Evolutionary conservation across 2,113 vertebrate genomes (phyloP), one percentile per base, ranked within the genome.

Genomic region (Triplophysa tibetana): DNA sequence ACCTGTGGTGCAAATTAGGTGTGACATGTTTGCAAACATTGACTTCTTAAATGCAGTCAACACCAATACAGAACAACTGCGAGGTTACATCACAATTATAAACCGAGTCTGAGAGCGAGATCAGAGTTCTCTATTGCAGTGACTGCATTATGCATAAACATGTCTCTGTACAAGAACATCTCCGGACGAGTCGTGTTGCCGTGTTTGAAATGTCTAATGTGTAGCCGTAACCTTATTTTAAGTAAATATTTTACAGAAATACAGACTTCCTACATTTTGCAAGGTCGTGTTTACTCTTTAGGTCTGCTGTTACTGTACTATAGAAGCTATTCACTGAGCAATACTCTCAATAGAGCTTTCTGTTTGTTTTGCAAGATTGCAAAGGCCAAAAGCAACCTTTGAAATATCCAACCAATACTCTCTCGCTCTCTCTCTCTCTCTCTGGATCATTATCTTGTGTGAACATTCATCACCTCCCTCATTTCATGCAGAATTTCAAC

Each of bases 381-480:
- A 50, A 58, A 26, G 73, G 3, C 21, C 50, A 58, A 43, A 78
- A 21, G 60, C 48, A 64, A 75, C 58, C 73, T 63, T 75, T 75
- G 23, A 75, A 63, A 62, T 38, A 78, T 58, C 38, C 62, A 67
- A 12, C 11, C 14, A 14, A 16, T 68, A 54, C 58, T 78, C 75
- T 61, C 23, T 33, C 76, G 61, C 77, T 79, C 70, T n/a, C 58
- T 78, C 75, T 61, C 75, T 61, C 75, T 67, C 77, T 79, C 70
- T 56, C 76, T 74, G 64, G 76, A 77, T 78, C 63, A 78, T 82
- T 82, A 82, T 79, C 70, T 54, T 43, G 68, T 54, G 65, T 75
- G 70, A 77, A 79, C 56, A 75, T 79, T 74, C 58, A 77, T 79
- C 76, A 79, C 66, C 64, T 74, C 54, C 56, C 70, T 78, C 62